phyloP scores from a whole-genome alignment of 2,888 invertebrate species.

The Chloromyia formosa region DNA sequence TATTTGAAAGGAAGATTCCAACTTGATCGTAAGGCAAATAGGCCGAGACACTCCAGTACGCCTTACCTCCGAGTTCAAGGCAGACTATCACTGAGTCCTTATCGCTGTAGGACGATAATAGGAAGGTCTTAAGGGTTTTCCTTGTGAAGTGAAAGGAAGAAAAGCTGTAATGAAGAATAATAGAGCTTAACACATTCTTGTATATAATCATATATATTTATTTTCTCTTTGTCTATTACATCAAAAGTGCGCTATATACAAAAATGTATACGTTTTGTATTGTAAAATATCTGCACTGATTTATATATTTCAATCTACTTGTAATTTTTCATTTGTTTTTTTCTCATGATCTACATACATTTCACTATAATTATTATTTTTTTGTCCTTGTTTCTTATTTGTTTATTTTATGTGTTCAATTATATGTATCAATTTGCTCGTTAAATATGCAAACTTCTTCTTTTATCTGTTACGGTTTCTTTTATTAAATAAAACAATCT shows the following conservation, averaged over 20 bases:
- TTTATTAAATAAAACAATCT: slow-evolving; percentile 35
- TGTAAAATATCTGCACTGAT: slow-evolving; percentile 37
- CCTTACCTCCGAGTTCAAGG: no score
- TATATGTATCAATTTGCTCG: slow-evolving; percentile 33
- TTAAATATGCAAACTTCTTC: slow-evolving; percentile 22
- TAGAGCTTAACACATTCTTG: slow-evolving; percentile 23
- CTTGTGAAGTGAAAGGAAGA: no score
- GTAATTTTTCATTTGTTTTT: slow-evolving; percentile 16
- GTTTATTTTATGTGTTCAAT: slow-evolving; percentile 4
- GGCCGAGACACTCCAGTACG: no score
- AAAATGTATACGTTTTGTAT: slow-evolving; percentile 41
- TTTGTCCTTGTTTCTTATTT: slow-evolving; percentile 8
- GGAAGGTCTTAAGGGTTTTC: no score
- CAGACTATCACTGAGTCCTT: no score
- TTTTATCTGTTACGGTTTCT: not conserved
- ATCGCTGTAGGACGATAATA: no score
- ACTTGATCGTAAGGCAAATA: no score
- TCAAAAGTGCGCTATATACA: slow-evolving; percentile 45
- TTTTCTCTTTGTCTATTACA: slow-evolving; percentile 41
- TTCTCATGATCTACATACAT: slow-evolving; percentile 18
- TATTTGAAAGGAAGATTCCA: no score
- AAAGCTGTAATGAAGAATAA: no score
- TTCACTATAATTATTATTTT: slow-evolving; percentile 11
- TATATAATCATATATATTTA: slow-evolving; percentile 42
- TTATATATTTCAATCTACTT: slow-evolving; percentile 34